Evolutionary conservation across 2,888 invertebrate species (phyloP).

Genomic region (Drosophila leonis): DNA sequence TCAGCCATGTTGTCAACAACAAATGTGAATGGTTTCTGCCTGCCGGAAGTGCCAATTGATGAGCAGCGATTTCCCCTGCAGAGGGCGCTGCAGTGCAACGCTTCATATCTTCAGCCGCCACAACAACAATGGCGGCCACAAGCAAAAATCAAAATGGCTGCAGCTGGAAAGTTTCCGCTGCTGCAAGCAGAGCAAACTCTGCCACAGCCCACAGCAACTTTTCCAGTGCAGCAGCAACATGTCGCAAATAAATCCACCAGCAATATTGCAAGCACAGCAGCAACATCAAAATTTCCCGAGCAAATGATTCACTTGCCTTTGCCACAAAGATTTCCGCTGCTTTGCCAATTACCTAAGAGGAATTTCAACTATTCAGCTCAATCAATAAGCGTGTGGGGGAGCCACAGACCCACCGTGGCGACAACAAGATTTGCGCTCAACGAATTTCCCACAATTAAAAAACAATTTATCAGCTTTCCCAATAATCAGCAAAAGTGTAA

Average conservation of each 20-base stretch:
- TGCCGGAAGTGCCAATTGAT: slow-evolving; percentile 62
- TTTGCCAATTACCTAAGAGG: slow-evolving; percentile 44
- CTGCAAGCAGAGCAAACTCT: background rate
- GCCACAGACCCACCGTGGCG: slow-evolving; percentile 8
- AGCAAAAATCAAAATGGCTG: slow-evolving; percentile 1
- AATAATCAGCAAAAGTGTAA: slow-evolving; percentile 42
- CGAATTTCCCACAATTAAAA: slow-evolving; percentile 74
- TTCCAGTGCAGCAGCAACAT: slow-evolving; percentile 37
- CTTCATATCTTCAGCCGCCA: slow-evolving; percentile 13
- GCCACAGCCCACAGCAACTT: background rate
- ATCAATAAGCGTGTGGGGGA: slow-evolving; percentile 29
- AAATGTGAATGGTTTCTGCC: slow-evolving; percentile 28
- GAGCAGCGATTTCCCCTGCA: slow-evolving; percentile 61
- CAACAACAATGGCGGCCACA: slow-evolving; percentile 13
- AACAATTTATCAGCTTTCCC: slow-evolving; percentile 68
- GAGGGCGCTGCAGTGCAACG: slow-evolving; percentile 12
- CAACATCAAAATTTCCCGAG: slow-evolving; percentile 29
- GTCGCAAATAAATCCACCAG: too few relatives aligned
- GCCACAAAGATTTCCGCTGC: slow-evolving; percentile 49
- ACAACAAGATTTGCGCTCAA: slow-evolving; percentile 25
- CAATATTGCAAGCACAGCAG: background rate
- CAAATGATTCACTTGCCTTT: slow-evolving; percentile 37
- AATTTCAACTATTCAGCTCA: slow-evolving; percentile 48
- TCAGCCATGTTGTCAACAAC: slow-evolving; percentile 54
- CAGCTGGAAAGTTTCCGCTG: slow-evolving; percentile 38